phyloP scores from a whole-genome alignment of 2,113 vertebrate genomes.

The Oryzias celebensis region DNA sequence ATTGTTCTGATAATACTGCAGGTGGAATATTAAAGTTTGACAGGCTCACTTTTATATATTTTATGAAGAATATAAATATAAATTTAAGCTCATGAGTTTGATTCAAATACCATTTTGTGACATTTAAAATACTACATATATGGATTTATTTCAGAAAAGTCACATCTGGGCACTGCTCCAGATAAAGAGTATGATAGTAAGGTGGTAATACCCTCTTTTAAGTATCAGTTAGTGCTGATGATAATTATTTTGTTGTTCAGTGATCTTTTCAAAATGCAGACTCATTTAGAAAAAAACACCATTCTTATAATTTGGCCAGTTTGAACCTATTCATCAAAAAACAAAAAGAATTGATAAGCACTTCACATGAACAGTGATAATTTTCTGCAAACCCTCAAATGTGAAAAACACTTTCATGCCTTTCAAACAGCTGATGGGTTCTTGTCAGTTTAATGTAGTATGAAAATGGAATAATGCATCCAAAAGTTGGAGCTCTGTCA shows the following conservation, averaged over 20 bases:
- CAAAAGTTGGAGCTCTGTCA: constrained; percentile 2
- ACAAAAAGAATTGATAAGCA: neutral
- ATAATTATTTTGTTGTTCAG: constrained; percentile 15
- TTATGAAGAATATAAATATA: too few species aligned
- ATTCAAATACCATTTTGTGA: constrained; percentile 3
- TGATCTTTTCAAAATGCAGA: constrained; percentile 1
- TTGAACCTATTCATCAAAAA: neutral
- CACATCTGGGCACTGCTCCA: constrained; percentile 11
- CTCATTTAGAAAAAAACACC: constrained; percentile 6
- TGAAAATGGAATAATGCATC: neutral
- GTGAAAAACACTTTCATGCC: neutral
- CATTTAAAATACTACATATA: too few species aligned
- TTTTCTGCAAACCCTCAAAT: neutral
- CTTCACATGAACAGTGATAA: neutral
- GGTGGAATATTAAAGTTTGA: too few species aligned
- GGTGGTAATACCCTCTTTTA: constrained; percentile 17
- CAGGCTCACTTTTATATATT: too few species aligned
- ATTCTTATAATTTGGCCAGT: neutral
- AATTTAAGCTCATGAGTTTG: neutral
- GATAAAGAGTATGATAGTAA: neutral
- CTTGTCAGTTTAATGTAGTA: neutral
- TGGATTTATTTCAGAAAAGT: neutral
- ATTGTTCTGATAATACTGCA: too few species aligned
- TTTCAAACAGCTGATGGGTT: constrained; percentile 6
- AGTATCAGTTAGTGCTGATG: constrained; percentile 15